phyloP scores from a whole-genome alignment of 2,797 vertebrate species.

The Muscicapa comitata region DNA sequence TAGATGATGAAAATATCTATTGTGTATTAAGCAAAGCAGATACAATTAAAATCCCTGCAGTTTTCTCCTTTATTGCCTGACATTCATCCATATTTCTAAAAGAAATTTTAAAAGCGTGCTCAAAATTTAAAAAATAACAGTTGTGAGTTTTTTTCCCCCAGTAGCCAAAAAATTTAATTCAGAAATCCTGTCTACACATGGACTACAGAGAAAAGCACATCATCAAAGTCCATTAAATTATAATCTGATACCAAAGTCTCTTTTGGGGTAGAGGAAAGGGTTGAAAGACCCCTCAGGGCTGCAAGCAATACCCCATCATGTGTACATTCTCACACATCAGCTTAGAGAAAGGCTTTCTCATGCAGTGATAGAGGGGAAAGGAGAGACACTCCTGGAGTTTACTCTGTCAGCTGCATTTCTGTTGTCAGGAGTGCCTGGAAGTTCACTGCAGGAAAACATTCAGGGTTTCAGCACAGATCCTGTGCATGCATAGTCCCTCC shows the following conservation, averaged over 20 bases:
- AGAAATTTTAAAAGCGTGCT: not conserved
- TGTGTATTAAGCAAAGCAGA: constrained; percentile 50
- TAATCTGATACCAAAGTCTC: not conserved
- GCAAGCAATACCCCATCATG: not conserved
- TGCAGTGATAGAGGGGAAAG: not conserved
- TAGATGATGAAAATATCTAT: constrained; percentile 40
- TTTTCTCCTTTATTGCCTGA: not conserved
- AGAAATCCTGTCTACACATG: not conserved
- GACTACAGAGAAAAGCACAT: not conserved
- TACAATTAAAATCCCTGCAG: constrained; percentile 36
- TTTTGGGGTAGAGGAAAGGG: not conserved
- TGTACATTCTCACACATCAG: not conserved
- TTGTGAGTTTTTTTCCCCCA: not conserved
- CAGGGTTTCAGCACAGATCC: not conserved
- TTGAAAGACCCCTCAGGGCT: not conserved
- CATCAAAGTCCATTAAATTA: not conserved
- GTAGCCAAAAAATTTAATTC: not conserved
- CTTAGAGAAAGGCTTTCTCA: not conserved
- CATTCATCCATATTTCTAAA: constrained; percentile 21
- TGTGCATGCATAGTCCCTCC: not conserved
- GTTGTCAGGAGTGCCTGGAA: not conserved
- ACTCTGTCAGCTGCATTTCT: not conserved
- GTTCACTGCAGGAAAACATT: not conserved
- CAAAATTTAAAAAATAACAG: not conserved
- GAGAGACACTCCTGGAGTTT: not conserved